phyloP scores from a whole-genome alignment of 2,888 invertebrate species.

The Marasmarcha lunaedactyla region DNA sequence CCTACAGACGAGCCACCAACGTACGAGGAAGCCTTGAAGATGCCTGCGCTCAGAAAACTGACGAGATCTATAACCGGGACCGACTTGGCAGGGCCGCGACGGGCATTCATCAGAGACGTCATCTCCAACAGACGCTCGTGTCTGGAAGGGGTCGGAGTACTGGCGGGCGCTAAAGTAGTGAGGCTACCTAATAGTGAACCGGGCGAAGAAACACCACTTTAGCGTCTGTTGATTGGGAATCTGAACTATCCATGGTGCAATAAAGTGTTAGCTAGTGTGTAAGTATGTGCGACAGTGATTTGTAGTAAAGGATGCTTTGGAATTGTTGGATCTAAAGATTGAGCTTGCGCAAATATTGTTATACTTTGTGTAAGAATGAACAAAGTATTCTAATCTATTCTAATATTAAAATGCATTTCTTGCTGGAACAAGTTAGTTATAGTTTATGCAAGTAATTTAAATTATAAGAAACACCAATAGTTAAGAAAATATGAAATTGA shows the following conservation, averaged over 20 bases:
- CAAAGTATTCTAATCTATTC: neutral
- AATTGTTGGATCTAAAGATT: slow-evolving; percentile 25
- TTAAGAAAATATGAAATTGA: too few species aligned
- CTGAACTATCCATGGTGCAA: slow-evolving; percentile 49
- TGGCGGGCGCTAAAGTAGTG: slow-evolving; percentile 52
- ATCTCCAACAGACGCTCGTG: slow-evolving; percentile 60
- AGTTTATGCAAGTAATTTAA: neutral
- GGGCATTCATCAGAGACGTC: slow-evolving; percentile 60
- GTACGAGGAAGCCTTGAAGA: slow-evolving; percentile 75
- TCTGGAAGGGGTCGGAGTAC: slow-evolving; percentile 55
- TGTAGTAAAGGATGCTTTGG: slow-evolving; percentile 29
- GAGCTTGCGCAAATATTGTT: slow-evolving; percentile 33
- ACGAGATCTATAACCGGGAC: slow-evolving; percentile 73
- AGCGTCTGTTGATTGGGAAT: slow-evolving; percentile 29
- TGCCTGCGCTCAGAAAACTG: slow-evolving; percentile 68
- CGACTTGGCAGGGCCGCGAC: slow-evolving; percentile 57
- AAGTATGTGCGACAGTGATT: slow-evolving; percentile 15
- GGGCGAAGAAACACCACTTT: slow-evolving; percentile 58
- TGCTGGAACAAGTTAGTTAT: slow-evolving; percentile 1
- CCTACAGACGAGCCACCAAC: slow-evolving; percentile 72
- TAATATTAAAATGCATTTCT: neutral
- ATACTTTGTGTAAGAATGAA: slow-evolving; percentile 11
- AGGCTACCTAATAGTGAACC: slow-evolving; percentile 47
- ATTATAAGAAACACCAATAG: too few species aligned
- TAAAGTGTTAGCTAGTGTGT: slow-evolving; percentile 23